phyloP scores from a whole-genome alignment of 2,888 invertebrate genomes.

The Epsilonema sp. region DNA sequence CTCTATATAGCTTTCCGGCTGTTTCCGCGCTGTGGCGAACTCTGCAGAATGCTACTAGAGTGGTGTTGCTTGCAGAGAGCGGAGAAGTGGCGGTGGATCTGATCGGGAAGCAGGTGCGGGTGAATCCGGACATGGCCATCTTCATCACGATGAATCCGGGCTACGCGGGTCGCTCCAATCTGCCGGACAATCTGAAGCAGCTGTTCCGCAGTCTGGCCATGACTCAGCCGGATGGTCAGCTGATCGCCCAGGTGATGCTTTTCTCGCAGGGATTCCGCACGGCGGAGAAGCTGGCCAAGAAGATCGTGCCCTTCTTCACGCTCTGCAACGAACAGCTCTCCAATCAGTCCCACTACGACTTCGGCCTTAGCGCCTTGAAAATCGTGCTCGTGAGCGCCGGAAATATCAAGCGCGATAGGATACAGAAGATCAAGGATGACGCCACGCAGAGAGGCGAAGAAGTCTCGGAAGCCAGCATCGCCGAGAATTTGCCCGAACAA shows the following conservation, averaged over 20 bases:
- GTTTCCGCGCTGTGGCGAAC: too few species aligned
- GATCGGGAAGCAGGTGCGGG: constrained; percentile 84
- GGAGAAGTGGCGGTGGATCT: constrained; percentile 56
- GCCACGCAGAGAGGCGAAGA: constrained; percentile 49
- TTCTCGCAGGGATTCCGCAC: constrained; percentile 97
- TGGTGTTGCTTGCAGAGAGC: constrained; percentile 34
- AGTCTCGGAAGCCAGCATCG: constrained; percentile 74
- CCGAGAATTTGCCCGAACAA: constrained; percentile 86
- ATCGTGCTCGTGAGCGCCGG: constrained; percentile 94
- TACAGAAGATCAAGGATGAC: constrained; percentile 68
- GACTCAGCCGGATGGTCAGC: constrained; percentile 92
- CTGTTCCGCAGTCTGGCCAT: constrained; percentile 93
- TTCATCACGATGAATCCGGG: constrained; percentile 99
- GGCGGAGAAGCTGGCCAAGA: constrained; percentile 90
- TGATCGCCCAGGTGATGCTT: constrained; percentile 97
- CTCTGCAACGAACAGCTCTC: constrained; percentile 55
- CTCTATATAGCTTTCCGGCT: too few species aligned
- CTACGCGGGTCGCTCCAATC: constrained; percentile 91
- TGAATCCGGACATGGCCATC: constrained; percentile 96
- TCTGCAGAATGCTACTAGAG: too few species aligned
- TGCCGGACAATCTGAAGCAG: constrained; percentile 97
- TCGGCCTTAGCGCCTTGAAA: constrained; percentile 81
- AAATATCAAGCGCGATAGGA: constrained; percentile 91
- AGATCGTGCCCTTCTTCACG: constrained; percentile 99
- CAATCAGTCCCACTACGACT: constrained; percentile 96